Evolutionary conservation across 2,888 invertebrate genomes (phyloP).

Genomic region (Oligia latruncula): DNA sequence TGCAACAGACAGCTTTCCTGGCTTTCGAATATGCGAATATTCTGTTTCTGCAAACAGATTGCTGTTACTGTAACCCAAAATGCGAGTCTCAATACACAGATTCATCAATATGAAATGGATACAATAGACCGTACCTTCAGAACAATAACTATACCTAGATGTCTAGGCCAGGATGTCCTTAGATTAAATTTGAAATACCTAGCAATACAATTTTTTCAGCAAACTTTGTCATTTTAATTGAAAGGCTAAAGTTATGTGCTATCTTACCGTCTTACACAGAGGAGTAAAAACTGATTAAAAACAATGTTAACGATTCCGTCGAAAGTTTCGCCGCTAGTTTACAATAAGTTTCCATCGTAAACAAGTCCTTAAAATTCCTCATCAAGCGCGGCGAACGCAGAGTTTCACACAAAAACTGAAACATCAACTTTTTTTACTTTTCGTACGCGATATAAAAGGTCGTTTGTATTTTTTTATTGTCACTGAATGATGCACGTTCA

Average conservation of each 20-base stretch:
- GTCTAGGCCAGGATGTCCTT: neutral
- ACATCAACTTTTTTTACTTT: constrained; percentile 78
- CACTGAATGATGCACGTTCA: constrained; percentile 85
- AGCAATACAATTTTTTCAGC: constrained; percentile 24
- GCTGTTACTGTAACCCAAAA: constrained; percentile 1
- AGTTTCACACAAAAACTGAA: constrained; percentile 70
- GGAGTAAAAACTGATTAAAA: constrained; percentile 34
- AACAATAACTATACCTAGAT: neutral
- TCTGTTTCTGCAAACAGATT: constrained; percentile 3
- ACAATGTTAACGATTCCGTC: constrained; percentile 45
- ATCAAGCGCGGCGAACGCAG: constrained; percentile 63
- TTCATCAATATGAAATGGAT: constrained; percentile 18
- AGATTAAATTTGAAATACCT: neutral
- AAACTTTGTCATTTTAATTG: constrained; percentile 46
- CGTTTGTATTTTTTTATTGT: constrained; percentile 84
- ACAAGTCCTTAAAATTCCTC: constrained; percentile 67
- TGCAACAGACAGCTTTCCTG: neutral
- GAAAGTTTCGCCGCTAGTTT: constrained; percentile 51
- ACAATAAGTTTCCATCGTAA: constrained; percentile 62
- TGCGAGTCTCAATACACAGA: neutral
- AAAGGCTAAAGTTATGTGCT: constrained; percentile 41
- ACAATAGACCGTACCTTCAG: neutral
- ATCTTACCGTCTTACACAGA: constrained; percentile 27
- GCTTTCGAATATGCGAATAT: constrained; percentile 24
- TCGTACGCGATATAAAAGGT: constrained; percentile 80